Evolutionary conservation across 2,888 invertebrate species (phyloP), one percentile per base, ranked within the genome.

Genomic region (Apocheima hispidaria): DNA sequence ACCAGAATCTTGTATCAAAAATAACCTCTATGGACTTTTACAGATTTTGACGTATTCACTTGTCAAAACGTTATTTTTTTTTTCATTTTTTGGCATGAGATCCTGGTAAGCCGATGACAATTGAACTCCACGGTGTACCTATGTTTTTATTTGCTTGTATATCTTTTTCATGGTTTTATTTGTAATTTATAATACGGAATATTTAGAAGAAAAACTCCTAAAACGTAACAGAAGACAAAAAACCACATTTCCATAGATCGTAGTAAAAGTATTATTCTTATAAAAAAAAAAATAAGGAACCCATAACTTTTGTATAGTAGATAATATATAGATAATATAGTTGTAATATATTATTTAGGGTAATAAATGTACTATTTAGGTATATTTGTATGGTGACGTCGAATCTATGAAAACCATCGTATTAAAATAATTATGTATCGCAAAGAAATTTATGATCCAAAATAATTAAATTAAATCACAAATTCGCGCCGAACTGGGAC

Each of bases 361-460:
- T 35, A 54, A 49, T 46, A 44, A 35, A 40, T 49, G 10, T 35
- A 46, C 28, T 55, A 33, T 50, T 46, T 48, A 46, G 12, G 30
- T 71, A 72, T 70, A 73, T 70, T 71, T 76, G 68, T 74, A 74
- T 68, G 67, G 62, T 64, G 51, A 69, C 65, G 75, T 75, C 72
- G 70, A 77, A 79, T 78, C 72, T 69, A 75, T 73, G 69, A 74
- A 73, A 78, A 76, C 80, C 81, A 72, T 79, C 72, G 69, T 40
- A 9, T 60, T 44, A 18, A 35, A 14, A 43, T 14, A 26, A n/a
- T 10, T 21, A 26, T 26, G 23, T 43, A 40, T 2, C 16, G 43
- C 26, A 33, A 18, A 12, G 14, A 30, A 12, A 20, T 20, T 41
- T 44, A 30, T 33, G 46, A 28, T 28, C 44, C 26, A 44, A 44